Percentiles rank a stretch among this genome's conserved stretches.
phyloP scores from a whole-genome alignment of 2,113 vertebrate species.

The Prietella phreatophila region DNA sequence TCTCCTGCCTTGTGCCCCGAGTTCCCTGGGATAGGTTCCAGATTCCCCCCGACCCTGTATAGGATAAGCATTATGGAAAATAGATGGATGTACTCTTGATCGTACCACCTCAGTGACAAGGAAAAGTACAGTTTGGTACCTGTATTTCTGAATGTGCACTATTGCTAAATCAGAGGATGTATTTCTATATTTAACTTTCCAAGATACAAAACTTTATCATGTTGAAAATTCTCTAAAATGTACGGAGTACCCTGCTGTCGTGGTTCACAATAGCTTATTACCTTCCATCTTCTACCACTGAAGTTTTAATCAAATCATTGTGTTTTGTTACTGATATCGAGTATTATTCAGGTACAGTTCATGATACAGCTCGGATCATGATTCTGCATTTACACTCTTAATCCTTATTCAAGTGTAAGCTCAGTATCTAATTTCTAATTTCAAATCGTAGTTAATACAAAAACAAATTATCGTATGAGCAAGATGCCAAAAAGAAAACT shows the following conservation, averaged over 20 bases:
- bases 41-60: too few species aligned
- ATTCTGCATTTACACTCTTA: not conserved
- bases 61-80: too few species aligned
- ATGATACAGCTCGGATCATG: not conserved
- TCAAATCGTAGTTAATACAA: not conserved
- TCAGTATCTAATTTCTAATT: not conserved
- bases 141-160: not conserved
- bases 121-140: not conserved
- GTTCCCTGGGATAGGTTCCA: too few species aligned
- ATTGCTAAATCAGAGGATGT: not conserved
- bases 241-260: not conserved
- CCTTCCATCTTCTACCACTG: not conserved
- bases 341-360: not conserved
- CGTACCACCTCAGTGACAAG: not conserved
- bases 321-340: not conserved
- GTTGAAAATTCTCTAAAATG: not conserved
- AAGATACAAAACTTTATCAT: not conserved
- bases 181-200: not conserved
- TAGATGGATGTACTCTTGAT: not conserved
- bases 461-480: not conserved
- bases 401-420: not conserved
- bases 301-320: not conserved
- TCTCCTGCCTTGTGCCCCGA: too few species aligned
- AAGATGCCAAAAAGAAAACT: not conserved
- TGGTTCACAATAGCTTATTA: constrained; percentile 24